Conservation (phyloP, 1,140 invertebrate species). For the Drosophila auraria region DNA sequence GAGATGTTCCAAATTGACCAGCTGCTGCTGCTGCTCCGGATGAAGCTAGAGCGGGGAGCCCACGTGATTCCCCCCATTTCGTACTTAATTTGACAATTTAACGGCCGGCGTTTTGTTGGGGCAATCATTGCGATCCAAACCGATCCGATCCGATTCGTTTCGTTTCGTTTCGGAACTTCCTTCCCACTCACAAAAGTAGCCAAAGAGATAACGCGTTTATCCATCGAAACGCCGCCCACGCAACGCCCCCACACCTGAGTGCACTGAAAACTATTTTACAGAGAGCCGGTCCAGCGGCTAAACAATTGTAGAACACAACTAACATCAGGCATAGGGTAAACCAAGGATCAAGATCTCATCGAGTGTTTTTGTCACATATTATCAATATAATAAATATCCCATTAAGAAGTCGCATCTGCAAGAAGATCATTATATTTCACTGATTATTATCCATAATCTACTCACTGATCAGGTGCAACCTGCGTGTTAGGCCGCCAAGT, state of each 20-base stretch:
- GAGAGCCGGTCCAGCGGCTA: not conserved
- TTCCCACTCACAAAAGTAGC: constrained; percentile 36
- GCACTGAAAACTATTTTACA: not conserved
- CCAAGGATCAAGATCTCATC: no score
- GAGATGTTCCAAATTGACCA: constrained; percentile 42
- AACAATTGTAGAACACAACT: not conserved
- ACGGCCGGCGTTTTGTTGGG: constrained; percentile 34
- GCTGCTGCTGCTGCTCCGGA: constrained; percentile 27
- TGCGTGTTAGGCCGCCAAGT: not conserved
- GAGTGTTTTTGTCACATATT: no score
- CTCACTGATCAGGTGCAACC: not conserved
- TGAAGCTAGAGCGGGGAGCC: constrained; percentile 14
- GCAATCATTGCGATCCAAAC: constrained; percentile 11
- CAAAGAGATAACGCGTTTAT: constrained; percentile 26
- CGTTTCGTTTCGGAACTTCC: constrained; percentile 20
- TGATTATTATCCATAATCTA: not conserved
- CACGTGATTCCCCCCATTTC: constrained; percentile 35
- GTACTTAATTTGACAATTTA: constrained; percentile 71
- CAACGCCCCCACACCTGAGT: constrained; percentile 9
- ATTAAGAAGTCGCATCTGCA: no score
- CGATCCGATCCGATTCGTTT: not conserved
- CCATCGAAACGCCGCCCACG: constrained; percentile 22
- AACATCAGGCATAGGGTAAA: no score
- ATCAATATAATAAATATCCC: no score
- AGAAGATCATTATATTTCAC: no score